Evolutionary conservation across 2,797 vertebrate genomes (phyloP).

Genomic region (Leptoclinus maculatus): DNA sequence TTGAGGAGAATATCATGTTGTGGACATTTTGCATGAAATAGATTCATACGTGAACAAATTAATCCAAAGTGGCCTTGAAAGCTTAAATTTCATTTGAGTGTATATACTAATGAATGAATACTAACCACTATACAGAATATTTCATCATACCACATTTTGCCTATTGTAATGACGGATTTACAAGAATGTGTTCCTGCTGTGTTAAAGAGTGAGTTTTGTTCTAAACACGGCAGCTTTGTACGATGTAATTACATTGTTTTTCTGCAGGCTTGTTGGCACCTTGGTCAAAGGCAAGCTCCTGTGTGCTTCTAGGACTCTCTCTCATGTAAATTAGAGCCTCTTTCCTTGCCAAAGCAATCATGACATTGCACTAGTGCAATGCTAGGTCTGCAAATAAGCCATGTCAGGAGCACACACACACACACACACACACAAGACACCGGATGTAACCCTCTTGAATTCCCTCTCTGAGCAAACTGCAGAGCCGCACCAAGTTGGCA

Average conservation of each 20-base stretch:
- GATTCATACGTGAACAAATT: conserved; percentile 10
- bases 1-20: background rate
- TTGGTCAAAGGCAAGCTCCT: conserved; percentile 76
- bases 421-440: conserved; percentile 49
- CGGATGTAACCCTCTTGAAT: conserved; percentile 61
- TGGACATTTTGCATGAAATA: background rate
- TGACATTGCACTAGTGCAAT: conserved; percentile 75
- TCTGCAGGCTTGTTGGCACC: conserved; percentile 70
- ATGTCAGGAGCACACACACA: conserved; percentile 61
- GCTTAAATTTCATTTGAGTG: conserved; percentile 1
- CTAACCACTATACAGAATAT: background rate
- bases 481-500: conserved; percentile 62
- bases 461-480: conserved; percentile 52
- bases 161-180: conserved; percentile 34
- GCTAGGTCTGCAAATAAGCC: conserved; percentile 70
- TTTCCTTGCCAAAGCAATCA: conserved; percentile 78
- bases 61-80: background rate
- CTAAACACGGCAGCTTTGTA: conserved; percentile 53
- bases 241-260: conserved; percentile 75
- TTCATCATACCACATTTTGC: conserved; percentile 17
- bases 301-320: conserved; percentile 67
- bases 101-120: conserved; percentile 4
- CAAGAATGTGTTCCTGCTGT: conserved; percentile 18
- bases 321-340: conserved; percentile 73
- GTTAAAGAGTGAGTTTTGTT: conserved; percentile 45